Evolutionary conservation across 2,113 vertebrate species (phyloP).

Genomic region (Antechinus stuartii): DNA sequence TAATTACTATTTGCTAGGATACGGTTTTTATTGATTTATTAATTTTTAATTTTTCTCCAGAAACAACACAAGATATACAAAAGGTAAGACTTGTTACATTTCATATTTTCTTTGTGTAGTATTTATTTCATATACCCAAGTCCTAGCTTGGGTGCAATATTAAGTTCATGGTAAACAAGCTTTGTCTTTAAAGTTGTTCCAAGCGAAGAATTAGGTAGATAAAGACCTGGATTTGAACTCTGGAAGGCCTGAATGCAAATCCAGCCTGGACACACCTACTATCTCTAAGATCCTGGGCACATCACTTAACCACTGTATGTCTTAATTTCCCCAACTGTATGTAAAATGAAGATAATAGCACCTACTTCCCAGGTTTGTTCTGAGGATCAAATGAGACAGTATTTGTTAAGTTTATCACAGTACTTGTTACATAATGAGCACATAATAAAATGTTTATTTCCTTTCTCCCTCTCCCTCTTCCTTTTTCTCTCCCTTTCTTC

Average conservation of each 20-base stretch:
- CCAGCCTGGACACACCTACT: neutral
- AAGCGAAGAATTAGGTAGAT: neutral
- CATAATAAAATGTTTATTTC: neutral
- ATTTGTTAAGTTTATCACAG: neutral
- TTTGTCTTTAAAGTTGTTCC: neutral
- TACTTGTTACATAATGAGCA: neutral
- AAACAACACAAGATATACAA: constrained; percentile 89
- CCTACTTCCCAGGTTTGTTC: neutral
- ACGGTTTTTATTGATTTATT: constrained; percentile 40
- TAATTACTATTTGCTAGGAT: constrained; percentile 4
- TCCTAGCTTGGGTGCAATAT: neutral
- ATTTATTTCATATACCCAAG: neutral
- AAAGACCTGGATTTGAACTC: neutral
- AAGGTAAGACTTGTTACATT: constrained; percentile 86
- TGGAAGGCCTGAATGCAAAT: neutral
- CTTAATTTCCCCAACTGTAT: neutral
- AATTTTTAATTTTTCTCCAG: constrained; percentile 80
- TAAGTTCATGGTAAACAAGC: neutral
- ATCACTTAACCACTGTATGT: neutral
- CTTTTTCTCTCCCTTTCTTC: too few species aligned
- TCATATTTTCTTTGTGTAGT: neutral
- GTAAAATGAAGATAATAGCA: neutral
- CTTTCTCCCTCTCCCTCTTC: neutral
- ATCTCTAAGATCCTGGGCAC: neutral
- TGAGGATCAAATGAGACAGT: neutral